Evolutionary conservation across 2,797 vertebrate genomes (phyloP), one percentile per base, ranked within the genome.

Genomic region (Cebuella pygmaea): DNA sequence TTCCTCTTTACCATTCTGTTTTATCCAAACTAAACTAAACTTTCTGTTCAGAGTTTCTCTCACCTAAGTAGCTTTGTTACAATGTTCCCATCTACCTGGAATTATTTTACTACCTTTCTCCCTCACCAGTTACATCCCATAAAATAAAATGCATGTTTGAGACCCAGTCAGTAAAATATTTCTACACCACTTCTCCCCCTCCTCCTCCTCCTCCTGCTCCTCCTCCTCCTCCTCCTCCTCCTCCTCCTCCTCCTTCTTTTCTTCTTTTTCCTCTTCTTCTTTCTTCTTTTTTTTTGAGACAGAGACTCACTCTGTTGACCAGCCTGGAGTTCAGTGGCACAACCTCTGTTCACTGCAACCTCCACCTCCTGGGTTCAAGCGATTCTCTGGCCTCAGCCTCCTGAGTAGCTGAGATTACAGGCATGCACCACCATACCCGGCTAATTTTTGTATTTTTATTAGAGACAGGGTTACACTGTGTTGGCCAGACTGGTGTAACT

Each of bases 21-120:
- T 55, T 75, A 83, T n/a, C 55, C 52, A 74, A 91, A 92, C 11
- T n/a, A 24, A 93, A 67, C 41, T 55, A 55, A 79, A n/a, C 39
- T 72, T 61, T 27, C 30, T 75, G 6, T 67, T 90, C 50, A 59
- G 9, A 41, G 57, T 88, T 46, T 87, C 55, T 64, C 30, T 75
- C 70, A 48, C 41, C 2, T 48, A 39, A 12, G 2, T 72, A 26
- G 61, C 41, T 80, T 92, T 55, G 11, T 46, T 75, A 48, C 22
- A 64, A 30, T 50, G 57, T 76, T 70, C 17, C 11, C 22, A 61
- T 93, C 44, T 48, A 14, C 24, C n/a, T 90, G 48, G 33, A 85
- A 20, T 91, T 70, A 39, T 76, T 86, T 83, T 85, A n/a, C 50
- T 52, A 33, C 52, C 46, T 52, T 27, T 87, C 70, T 89, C 7